phyloP scores from a whole-genome alignment of 2,113 vertebrate species.

The Cololabis saira region DNA sequence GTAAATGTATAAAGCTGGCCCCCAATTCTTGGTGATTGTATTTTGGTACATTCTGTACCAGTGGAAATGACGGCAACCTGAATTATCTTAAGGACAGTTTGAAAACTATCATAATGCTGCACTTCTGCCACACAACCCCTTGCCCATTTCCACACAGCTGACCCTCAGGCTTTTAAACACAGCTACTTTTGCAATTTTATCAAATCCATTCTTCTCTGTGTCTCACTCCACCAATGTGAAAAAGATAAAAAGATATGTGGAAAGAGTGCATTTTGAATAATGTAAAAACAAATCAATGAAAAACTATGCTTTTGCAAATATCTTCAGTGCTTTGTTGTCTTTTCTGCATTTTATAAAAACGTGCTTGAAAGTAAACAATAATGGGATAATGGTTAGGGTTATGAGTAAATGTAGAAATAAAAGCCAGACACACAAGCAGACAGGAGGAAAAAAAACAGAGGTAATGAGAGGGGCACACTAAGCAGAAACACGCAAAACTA shows the following conservation, averaged over 20 bases:
- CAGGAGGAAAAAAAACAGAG: slow-evolving; percentile 12
- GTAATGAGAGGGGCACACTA: slow-evolving; percentile 28
- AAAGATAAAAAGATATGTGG: no score
- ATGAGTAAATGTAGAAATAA: background rate
- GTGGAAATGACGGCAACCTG: no score
- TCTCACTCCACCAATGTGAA: no score
- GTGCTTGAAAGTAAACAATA: slow-evolving; percentile 1
- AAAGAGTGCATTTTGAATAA: no score
- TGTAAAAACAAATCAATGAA: background rate
- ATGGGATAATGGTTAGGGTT: slow-evolving; percentile 15
- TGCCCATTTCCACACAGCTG: background rate
- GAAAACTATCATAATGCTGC: background rate
- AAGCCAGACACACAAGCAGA: slow-evolving; percentile 34
- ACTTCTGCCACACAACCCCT: background rate
- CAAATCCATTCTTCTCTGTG: no score
- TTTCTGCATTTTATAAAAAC: background rate
- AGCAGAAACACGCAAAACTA: slow-evolving; percentile 54
- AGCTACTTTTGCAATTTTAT: no score
- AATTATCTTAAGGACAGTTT: slow-evolving; percentile 12
- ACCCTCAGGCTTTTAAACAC: no score
- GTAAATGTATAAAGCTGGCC: no score
- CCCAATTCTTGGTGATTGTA: no score
- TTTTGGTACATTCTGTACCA: no score
- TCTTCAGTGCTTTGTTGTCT: background rate
- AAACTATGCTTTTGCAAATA: background rate